Evolutionary conservation across 2,888 invertebrate genomes (phyloP).

Genomic region (Ichneumon xanthorius): DNA sequence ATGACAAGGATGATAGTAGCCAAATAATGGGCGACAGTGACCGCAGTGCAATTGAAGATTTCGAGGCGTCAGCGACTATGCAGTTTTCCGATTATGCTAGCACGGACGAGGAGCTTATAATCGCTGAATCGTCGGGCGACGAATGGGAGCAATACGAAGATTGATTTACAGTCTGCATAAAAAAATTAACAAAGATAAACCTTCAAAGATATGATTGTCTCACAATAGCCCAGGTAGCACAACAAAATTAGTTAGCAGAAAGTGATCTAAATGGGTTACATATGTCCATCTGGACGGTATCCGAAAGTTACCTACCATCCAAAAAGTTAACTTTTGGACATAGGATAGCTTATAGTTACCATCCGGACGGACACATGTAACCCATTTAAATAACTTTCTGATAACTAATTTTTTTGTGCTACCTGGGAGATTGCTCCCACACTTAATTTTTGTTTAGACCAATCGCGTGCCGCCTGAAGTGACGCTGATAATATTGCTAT

Average conservation of each 20-base stretch:
- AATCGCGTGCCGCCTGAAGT: background rate
- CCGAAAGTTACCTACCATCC: too few relatives aligned
- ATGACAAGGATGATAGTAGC: background rate
- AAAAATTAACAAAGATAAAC: background rate
- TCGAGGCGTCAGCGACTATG: slow-evolving; percentile 29
- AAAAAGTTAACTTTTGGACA: too few relatives aligned
- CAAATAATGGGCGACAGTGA: background rate
- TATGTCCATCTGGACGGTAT: too few relatives aligned
- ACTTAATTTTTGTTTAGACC: background rate
- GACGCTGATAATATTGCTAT: background rate
- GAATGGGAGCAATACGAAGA: slow-evolving; percentile 52
- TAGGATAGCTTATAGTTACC: too few relatives aligned
- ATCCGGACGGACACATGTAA: too few relatives aligned
- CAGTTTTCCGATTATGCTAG: slow-evolving; percentile 53
- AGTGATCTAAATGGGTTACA: too few relatives aligned
- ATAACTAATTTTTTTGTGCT: too few relatives aligned
- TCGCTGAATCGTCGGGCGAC: slow-evolving; percentile 49
- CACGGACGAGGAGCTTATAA: slow-evolving; percentile 15
- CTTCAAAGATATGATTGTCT: background rate
- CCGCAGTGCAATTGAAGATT: slow-evolving; percentile 20
- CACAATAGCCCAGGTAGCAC: background rate
- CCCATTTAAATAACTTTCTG: too few relatives aligned
- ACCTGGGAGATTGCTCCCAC: background rate
- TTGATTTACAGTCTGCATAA: background rate
- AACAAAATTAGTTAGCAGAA: too few relatives aligned